Base-by-base conservation (phyloP, 2,797 vertebrate species). In the Chaenodraco wilsoni region DNA sequence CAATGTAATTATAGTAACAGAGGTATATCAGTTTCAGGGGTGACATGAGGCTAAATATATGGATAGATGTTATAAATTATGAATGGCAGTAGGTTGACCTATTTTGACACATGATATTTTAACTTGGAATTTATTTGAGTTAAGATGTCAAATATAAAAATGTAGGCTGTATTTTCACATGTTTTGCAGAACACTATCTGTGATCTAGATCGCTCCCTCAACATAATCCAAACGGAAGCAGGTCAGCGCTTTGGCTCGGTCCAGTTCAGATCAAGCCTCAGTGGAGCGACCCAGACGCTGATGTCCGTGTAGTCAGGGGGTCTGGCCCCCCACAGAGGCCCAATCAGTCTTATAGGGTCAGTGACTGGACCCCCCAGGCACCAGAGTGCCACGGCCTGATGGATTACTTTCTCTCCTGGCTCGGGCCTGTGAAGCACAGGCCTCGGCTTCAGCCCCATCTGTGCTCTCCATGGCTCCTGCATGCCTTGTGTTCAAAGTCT, bases 331-430 rank as follows among this genome's bases (percentile, higher is more conserved):
- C 87, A 76, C 87, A 64, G 90, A 86, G 90, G 83, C 86, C 89
- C 88, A 92, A 90, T 93, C 91, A 93, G 91, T 92, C 87, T 90
- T 90, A 83, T 84, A 91, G 91, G 92, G 92, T 93, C 91, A 89
- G 87, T 87, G 84, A 82, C 82, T 78, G 78, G 67, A 72, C 87
- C 84, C 82, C 88, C 82, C 62, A 74, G 88, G 91, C 88, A 84
- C 76, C 76, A 63, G 60, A 82, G 86, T 79, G 87, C 86, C 85
- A 87, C 85, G 86, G 91, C 90, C 91, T 93, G 88, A 93, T 92
- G 89, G 91, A 94, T 95, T 88, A 90, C 87, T 89, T 78, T 86
- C 83, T 91, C 84, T 91, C 86, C 89, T 92, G 92, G 89, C 88
- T 85, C 67, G 27, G 76, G 84, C 84, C 87, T 86, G 68, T 80